A percentile compares a stretch with the other conserved stretches of the same genome.
Evolutionary conservation across 2,888 invertebrate species (phyloP).

Genomic region (Pegoplata infirma): DNA sequence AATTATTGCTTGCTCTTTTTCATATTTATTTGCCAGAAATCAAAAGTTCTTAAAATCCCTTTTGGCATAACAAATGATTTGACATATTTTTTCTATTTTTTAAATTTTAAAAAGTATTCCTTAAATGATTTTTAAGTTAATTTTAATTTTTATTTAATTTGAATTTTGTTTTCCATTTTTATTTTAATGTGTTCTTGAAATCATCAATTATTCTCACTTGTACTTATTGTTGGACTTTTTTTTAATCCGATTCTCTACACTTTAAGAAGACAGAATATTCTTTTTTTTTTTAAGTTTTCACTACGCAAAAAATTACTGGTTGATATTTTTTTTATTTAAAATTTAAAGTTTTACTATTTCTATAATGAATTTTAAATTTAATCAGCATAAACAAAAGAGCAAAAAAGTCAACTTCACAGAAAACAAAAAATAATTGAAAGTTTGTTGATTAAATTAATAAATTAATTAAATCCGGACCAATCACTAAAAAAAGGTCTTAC

Average conservation of each 20-base stretch:
- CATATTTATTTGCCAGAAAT: background rate
- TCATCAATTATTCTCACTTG: background rate
- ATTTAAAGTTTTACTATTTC: no score
- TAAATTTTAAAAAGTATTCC: background rate
- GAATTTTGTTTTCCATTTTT: background rate
- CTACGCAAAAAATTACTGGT: no score
- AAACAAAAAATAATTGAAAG: no score
- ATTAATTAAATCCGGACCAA: no score
- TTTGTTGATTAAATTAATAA: no score
- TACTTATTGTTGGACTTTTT: background rate
- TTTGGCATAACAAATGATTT: conserved; percentile 31
- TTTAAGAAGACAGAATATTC: no score
- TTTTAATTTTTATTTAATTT: conserved; percentile 10
- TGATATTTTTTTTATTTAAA: no score
- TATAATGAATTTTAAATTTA: no score
- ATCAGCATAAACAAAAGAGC: no score
- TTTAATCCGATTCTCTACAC: conserved; percentile 12
- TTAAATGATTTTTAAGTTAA: conserved; percentile 1
- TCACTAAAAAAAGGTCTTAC: no score
- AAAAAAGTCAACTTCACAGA: no score
- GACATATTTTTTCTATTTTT: background rate
- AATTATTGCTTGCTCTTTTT: conserved; percentile 8
- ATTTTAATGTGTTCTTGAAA: background rate
- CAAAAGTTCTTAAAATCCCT: background rate
- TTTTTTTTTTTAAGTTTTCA: no score